phyloP scores from a whole-genome alignment of 2,113 vertebrate genomes.

The Tretioscincus oriximinensis region DNA sequence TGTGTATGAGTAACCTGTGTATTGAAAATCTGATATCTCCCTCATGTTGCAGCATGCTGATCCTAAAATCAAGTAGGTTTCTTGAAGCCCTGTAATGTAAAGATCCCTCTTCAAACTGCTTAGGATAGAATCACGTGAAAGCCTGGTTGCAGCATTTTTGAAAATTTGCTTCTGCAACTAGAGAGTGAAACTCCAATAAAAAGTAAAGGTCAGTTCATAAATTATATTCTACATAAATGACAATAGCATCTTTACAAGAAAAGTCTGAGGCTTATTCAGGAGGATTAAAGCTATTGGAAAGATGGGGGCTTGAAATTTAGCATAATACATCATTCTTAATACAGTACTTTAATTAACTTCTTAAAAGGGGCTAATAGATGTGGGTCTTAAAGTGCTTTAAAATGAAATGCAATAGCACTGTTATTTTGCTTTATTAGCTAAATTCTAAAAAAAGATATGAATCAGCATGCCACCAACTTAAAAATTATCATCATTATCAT shows the following conservation, averaged over 20 bases:
- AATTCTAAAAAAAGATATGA: slow-evolving; percentile 33
- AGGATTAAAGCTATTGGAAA: not conserved
- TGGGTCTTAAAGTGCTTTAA: not conserved
- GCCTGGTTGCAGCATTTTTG: not conserved
- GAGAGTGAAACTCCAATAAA: not conserved
- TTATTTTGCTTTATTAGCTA: slow-evolving; percentile 16
- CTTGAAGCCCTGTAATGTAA: no score
- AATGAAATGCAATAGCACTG: slow-evolving; percentile 28
- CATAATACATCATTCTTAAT: not conserved
- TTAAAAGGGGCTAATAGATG: slow-evolving; percentile 19
- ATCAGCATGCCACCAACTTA: not conserved
- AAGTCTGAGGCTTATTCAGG: no score
- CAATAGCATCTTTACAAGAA: not conserved
- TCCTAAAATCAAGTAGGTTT: not conserved
- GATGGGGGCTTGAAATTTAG: slow-evolving; percentile 1
- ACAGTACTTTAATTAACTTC: not conserved
- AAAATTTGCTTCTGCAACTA: not conserved
- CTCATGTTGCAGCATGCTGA: not conserved
- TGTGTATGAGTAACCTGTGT: no score
- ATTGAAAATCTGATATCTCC: no score
- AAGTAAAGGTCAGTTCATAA: not conserved
- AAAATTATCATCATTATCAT: no score
- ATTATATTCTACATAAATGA: not conserved
- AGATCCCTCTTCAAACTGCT: no score
- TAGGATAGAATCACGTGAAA: not conserved